Conservation (phyloP, 2,797 vertebrate species). For the Enteromius trimaculatus region DNA sequence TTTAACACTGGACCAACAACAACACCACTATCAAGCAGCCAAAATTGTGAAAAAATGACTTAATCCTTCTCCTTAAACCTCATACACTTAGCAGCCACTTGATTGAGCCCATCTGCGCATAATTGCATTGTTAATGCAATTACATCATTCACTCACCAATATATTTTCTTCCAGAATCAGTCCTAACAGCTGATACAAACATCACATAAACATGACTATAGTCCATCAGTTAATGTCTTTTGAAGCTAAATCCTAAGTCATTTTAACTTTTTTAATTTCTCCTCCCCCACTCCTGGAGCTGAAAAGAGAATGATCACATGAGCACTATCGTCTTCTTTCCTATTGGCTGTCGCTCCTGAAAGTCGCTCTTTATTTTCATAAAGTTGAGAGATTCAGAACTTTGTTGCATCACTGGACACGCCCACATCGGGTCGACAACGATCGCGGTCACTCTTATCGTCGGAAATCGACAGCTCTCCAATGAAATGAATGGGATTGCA, state of each 20-base stretch:
- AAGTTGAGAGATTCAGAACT: too few relatives aligned
- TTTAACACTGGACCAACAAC: conserved; percentile 1
- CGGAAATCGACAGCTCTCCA: too few relatives aligned
- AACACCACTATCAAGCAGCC: neutral
- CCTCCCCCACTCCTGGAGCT: too few relatives aligned
- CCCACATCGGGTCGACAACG: too few relatives aligned
- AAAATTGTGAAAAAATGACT: neutral
- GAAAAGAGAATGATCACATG: too few relatives aligned
- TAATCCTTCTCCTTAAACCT: neutral
- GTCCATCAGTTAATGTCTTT: neutral
- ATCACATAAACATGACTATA: neutral
- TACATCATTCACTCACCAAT: neutral
- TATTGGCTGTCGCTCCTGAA: too few relatives aligned
- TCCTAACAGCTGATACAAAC: neutral
- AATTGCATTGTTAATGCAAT: neutral
- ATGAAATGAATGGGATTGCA: too few relatives aligned
- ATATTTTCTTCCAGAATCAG: neutral
- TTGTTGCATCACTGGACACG: too few relatives aligned
- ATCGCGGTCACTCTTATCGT: too few relatives aligned
- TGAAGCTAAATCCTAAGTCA: neutral
- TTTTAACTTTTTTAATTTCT: neutral
- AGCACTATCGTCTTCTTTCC: too few relatives aligned
- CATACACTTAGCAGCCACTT: neutral
- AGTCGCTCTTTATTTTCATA: too few relatives aligned
- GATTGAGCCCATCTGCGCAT: neutral